phyloP scores from a whole-genome alignment of 2,113 vertebrate species.

The Trematomus loennbergii region DNA sequence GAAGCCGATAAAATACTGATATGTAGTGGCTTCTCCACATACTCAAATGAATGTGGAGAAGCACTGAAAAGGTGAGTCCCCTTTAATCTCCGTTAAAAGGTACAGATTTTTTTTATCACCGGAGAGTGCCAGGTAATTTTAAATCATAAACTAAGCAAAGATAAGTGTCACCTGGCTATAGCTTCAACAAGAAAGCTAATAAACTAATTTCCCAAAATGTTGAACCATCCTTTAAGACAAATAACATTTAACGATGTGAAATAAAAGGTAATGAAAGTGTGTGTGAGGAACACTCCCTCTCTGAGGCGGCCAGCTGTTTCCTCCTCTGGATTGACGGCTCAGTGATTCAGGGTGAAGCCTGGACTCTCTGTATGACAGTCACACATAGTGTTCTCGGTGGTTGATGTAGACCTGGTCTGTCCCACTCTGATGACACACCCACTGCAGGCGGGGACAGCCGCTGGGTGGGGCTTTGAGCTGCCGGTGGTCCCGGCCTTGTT shows the following conservation, averaged over 20 bases:
- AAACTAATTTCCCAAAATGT: background rate
- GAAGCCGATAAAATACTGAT: no score
- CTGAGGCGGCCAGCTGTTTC: conserved; percentile 24
- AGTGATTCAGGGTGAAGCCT: conserved; percentile 30
- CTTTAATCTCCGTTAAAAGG: no score
- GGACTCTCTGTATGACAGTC: conserved; percentile 39
- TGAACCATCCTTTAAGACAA: background rate
- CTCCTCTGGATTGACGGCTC: conserved; percentile 23
- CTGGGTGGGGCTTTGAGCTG: conserved; percentile 59
- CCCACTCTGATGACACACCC: conserved; percentile 85
- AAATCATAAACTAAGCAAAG: no score
- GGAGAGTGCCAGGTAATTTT: no score
- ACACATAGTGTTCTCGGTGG: conserved; percentile 86
- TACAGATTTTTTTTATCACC: no score
- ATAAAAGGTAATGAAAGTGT: background rate
- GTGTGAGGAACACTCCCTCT: background rate
- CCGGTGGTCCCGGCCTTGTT: conserved; percentile 12
- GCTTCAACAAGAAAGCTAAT: background rate
- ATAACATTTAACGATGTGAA: background rate
- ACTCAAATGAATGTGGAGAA: no score
- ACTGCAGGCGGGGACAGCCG: conserved; percentile 78
- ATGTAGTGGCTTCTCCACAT: no score
- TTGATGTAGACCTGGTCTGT: conserved; percentile 84
- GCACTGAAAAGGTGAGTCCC: no score
- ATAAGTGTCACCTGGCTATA: no score